Percentiles rank a stretch among this genome's conserved stretches.
These are phyloP conservation scores for Tridacna gigas DNA, from an alignment of 2,888 invertebrate genomes.

Conservation along the genomic window DNA sequence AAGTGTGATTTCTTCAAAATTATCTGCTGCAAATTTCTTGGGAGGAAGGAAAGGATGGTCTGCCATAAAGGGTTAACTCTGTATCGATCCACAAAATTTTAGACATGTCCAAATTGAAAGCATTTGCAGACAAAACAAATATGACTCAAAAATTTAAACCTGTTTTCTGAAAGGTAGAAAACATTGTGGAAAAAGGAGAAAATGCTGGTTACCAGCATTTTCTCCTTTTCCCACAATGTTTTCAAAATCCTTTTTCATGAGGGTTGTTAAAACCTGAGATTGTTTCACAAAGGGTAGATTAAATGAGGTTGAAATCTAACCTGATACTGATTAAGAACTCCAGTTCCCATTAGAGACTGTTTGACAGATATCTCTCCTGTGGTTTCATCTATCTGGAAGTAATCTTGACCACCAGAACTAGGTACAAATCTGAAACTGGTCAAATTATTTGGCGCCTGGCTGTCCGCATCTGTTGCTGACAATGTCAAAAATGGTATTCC, in stretches of 20 bases:
- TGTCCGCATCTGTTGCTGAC: constrained; percentile 73
- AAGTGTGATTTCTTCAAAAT: not conserved
- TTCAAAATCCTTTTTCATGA: not conserved
- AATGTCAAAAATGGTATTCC: constrained; percentile 43
- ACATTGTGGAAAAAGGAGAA: no score
- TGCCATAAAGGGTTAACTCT: no score
- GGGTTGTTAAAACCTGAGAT: no score
- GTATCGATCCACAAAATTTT: no score
- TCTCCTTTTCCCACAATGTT: no score
- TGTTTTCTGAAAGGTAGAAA: no score
- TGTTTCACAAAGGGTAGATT: no score
- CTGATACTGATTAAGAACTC: not conserved
- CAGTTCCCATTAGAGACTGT: constrained; percentile 64
- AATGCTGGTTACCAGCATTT: no score
- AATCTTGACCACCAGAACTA: constrained; percentile 40
- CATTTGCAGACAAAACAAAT: no score
- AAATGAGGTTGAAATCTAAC: not conserved
- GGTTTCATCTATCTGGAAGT: constrained; percentile 67
- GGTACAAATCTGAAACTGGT: constrained; percentile 55
- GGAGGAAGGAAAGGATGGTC: no score
- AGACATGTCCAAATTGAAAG: no score
- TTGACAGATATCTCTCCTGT: constrained; percentile 71
- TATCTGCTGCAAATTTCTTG: not conserved
- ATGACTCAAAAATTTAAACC: no score
- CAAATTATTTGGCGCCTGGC: constrained; percentile 67